These are phyloP conservation scores for Drosophila rufa DNA, from an alignment of 1,140 invertebrate species.

Conservation along the genomic window DNA sequence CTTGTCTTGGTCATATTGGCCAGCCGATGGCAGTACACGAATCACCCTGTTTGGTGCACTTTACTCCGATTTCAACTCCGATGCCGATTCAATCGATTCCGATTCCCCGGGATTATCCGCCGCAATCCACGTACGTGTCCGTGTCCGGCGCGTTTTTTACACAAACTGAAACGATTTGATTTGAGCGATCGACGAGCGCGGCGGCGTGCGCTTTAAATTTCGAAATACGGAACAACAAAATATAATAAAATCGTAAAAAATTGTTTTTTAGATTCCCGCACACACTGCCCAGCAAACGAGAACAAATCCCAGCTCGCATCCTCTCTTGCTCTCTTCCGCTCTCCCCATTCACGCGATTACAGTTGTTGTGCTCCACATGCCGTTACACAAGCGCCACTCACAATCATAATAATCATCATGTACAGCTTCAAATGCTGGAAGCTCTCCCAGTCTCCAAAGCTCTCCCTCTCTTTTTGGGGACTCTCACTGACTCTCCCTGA, in stretches of 20 bases:
- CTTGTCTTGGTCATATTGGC: conserved; percentile 69
- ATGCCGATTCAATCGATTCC: conserved; percentile 14
- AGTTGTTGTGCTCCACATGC: conserved; percentile 69
- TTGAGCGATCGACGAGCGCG: conserved; percentile 14
- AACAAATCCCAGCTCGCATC: conserved; percentile 40
- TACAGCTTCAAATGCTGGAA: conserved; percentile 64
- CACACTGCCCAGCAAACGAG: conserved; percentile 45
- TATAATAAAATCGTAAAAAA: conserved; percentile 70
- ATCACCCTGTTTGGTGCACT: background rate
- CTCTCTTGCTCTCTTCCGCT: conserved; percentile 23
- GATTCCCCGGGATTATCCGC: conserved; percentile 48
- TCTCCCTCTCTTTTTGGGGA: conserved; percentile 15
- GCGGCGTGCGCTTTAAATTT: conserved; percentile 62
- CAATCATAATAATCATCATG: conserved; percentile 63
- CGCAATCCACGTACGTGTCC: conserved; percentile 68
- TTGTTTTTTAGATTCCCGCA: conserved; percentile 65
- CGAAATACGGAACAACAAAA: conserved; percentile 58
- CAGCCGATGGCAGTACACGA: background rate
- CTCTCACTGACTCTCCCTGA: conserved; percentile 1
- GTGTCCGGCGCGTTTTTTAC: conserved; percentile 75
- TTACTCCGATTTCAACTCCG: background rate
- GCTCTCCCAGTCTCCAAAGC: conserved; percentile 35
- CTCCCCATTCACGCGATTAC: conserved; percentile 58
- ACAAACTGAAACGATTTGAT: conserved; percentile 61
- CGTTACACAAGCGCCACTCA: conserved; percentile 50